These are phyloP conservation scores for Thalassoma bifasciatum DNA, from an alignment of 2,113 vertebrate species.

Conservation along the genomic window DNA sequence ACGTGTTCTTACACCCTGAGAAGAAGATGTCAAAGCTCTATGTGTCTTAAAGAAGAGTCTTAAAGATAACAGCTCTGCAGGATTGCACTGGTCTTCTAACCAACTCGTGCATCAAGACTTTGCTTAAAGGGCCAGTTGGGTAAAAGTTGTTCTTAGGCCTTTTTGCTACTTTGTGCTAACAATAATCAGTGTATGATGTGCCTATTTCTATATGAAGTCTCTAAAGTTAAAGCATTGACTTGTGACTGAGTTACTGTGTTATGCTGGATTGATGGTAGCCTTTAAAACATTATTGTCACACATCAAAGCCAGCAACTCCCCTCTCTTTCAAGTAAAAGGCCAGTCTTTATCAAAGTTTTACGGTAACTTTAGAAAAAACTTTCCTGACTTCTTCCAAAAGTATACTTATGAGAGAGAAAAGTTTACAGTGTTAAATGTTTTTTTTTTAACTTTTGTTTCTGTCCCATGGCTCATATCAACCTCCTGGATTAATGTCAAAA, in stretches of 20 bases:
- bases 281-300: not conserved
- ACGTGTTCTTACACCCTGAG: constrained; percentile 15
- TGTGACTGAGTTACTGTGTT: not conserved
- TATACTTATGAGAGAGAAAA: too few relatives aligned
- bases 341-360: not conserved
- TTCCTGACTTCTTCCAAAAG: not conserved
- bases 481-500: not conserved
- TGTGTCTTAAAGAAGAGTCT: constrained; percentile 26
- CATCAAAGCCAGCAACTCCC: not conserved
- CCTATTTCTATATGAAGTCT: not conserved
- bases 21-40: constrained; percentile 16
- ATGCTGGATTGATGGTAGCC: not conserved
- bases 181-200: not conserved
- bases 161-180: not conserved
- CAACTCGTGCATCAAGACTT: not conserved
- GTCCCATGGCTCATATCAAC: too few relatives aligned
- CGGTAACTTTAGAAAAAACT: not conserved
- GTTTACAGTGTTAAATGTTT: too few relatives aligned
- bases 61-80: not conserved
- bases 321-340: not conserved
- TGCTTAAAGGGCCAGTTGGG: not conserved
- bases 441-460: too few relatives aligned
- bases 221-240: constrained; percentile 4
- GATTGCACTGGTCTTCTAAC: not conserved
- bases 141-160: not conserved